A percentile compares a stretch with the other conserved stretches of the same genome.
phyloP scores from a whole-genome alignment of 2,888 invertebrate genomes.

The Drosophila leonis region DNA sequence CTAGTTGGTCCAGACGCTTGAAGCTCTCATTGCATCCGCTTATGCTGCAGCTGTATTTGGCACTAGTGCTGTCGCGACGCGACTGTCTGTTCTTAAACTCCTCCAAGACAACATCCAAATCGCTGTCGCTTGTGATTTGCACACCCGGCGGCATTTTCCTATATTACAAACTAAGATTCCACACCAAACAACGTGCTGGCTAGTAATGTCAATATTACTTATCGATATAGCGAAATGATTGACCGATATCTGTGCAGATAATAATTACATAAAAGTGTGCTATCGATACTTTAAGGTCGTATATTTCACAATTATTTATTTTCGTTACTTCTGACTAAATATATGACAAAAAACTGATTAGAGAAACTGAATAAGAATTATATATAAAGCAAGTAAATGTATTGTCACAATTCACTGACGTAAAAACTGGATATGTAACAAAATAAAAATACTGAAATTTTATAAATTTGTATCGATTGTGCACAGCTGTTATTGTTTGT shows the following conservation, averaged over 20 bases:
- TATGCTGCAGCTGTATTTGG: conserved; percentile 85
- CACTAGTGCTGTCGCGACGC: conserved; percentile 62
- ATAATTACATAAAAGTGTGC: neutral
- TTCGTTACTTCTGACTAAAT: neutral
- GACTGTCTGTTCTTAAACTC: conserved; percentile 44
- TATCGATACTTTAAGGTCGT: neutral
- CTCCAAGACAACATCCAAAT: conserved; percentile 76
- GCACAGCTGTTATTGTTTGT: conserved; percentile 1
- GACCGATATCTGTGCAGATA: neutral
- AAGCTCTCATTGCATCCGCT: conserved; percentile 86
- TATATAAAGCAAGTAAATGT: neutral
- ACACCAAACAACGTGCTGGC: conserved; percentile 23
- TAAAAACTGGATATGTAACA: neutral
- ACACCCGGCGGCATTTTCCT: conserved; percentile 69
- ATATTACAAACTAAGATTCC: neutral
- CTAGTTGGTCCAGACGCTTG: conserved; percentile 86
- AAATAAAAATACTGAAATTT: neutral
- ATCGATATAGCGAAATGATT: neutral
- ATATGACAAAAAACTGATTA: neutral
- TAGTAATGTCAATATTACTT: neutral
- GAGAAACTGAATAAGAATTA: neutral
- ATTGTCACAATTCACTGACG: no score
- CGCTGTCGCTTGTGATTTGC: conserved; percentile 81
- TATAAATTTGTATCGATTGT: neutral
- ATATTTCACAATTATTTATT: neutral